phyloP scores from a whole-genome alignment of 2,888 invertebrate species.

The Nowickia ferox region DNA sequence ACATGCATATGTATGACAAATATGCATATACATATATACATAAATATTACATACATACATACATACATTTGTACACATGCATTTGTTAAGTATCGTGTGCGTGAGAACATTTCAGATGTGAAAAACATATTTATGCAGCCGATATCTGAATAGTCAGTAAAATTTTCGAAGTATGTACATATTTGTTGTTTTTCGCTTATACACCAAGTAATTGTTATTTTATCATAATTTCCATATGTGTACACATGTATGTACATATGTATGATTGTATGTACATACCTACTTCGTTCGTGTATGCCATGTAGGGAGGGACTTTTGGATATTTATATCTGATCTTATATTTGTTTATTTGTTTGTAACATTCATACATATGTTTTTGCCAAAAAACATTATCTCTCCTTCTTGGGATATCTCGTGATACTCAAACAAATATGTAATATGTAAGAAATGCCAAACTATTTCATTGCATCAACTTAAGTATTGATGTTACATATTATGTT shows the following conservation, averaged over 20 bases:
- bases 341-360: background rate
- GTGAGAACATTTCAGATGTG: conserved; percentile 64
- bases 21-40: background rate
- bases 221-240: conserved; percentile 42
- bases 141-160: conserved; percentile 51
- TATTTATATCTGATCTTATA: conserved; percentile 16
- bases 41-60: too few species aligned
- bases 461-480: background rate
- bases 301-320: conserved; percentile 35
- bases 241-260: background rate
- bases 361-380: conserved; percentile 5
- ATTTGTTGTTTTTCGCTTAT: conserved; percentile 9
- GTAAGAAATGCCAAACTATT: background rate
- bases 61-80: background rate
- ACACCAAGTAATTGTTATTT: conserved; percentile 29
- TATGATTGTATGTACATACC: background rate
- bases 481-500: background rate
- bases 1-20: background rate
- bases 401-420: conserved; percentile 16
- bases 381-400: conserved; percentile 28
- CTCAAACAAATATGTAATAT: background rate
- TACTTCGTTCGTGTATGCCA: background rate
- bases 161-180: conserved; percentile 32
- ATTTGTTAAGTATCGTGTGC: conserved; percentile 51
- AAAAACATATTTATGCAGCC: conserved; percentile 42